Conservation (phyloP, 2,888 invertebrate species). For the Ectobius pallidus region DNA sequence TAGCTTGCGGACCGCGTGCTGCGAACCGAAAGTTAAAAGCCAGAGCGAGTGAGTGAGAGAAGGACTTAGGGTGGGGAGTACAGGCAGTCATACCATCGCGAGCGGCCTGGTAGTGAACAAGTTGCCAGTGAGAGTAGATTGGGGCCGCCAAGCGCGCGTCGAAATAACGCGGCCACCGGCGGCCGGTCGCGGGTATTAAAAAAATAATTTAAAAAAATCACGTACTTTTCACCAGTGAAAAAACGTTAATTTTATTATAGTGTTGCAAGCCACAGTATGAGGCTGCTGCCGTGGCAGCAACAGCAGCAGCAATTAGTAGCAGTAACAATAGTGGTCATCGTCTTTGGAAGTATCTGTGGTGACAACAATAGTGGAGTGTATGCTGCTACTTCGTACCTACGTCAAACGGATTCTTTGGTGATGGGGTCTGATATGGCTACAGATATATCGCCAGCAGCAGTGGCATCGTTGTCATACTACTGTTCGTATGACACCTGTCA, state of each 20-base stretch:
- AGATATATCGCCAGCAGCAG: background rate
- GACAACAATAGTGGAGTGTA: background rate
- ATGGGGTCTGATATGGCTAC: background rate
- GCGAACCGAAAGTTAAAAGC: background rate
- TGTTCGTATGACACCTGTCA: slow-evolving; percentile 47
- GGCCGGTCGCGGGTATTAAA: background rate
- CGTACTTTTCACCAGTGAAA: no score
- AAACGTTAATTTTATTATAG: no score
- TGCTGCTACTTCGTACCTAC: background rate
- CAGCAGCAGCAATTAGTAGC: background rate
- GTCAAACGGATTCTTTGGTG: background rate
- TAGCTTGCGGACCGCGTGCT: background rate
- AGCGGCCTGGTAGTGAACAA: background rate
- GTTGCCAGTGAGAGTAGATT: background rate
- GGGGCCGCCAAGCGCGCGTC: no score
- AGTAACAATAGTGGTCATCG: background rate
- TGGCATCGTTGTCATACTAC: slow-evolving; percentile 1
- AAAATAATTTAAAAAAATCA: background rate
- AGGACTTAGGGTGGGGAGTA: background rate
- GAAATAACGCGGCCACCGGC: background rate
- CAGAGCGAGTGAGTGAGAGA: background rate
- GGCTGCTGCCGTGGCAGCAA: slow-evolving; percentile 5
- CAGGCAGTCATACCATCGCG: background rate
- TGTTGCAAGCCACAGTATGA: slow-evolving; percentile 8
- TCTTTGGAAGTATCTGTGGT: background rate